Percentiles rank a stretch among this genome's conserved stretches.
phyloP scores from a whole-genome alignment of 1,140 invertebrate genomes.

The Drosophila rhopaloa region DNA sequence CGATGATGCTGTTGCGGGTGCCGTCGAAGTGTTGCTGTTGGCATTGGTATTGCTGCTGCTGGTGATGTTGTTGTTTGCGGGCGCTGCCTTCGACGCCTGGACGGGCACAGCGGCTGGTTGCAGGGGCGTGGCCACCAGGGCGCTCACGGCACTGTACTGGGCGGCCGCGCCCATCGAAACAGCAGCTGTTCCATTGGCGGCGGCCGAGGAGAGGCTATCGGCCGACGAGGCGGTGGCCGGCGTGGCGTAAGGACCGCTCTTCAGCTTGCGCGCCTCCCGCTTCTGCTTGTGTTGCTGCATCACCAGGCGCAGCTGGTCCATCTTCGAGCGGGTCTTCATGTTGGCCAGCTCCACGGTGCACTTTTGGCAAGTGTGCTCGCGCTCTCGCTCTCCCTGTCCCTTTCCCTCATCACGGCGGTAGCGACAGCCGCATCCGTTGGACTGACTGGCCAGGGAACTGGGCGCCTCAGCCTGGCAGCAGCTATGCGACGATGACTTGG shows the following conservation, averaged over 20 bases:
- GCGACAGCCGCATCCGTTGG: slow-evolving; percentile 72
- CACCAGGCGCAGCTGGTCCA: slow-evolving; percentile 93
- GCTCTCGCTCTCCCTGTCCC: slow-evolving; percentile 51
- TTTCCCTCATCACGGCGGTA: slow-evolving; percentile 50
- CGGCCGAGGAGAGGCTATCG: background rate
- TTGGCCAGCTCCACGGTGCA: slow-evolving; percentile 88
- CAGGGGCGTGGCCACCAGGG: slow-evolving; percentile 42
- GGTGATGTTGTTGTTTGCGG: slow-evolving; percentile 9
- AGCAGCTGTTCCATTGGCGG: background rate
- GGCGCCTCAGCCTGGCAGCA: slow-evolving; percentile 23
- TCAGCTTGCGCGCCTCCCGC: slow-evolving; percentile 91
- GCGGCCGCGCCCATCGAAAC: background rate
- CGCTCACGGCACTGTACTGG: slow-evolving; percentile 60
- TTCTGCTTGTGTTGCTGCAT: slow-evolving; percentile 94
- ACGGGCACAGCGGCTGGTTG: slow-evolving; percentile 8
- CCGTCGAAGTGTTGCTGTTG: slow-evolving; percentile 17
- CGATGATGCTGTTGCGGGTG: slow-evolving; percentile 16
- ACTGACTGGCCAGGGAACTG: slow-evolving; percentile 8
- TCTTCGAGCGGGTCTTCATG: slow-evolving; percentile 92
- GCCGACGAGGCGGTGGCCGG: slow-evolving; percentile 5
- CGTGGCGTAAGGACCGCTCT: slow-evolving; percentile 89
- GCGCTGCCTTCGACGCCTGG: slow-evolving; percentile 13
- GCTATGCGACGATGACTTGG: slow-evolving; percentile 25
- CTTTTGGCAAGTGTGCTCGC: slow-evolving; percentile 75
- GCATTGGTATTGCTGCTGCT: background rate